Evolutionary conservation across 2,797 vertebrate genomes (phyloP).

Genomic region (Hoplostethus atlanticus): DNA sequence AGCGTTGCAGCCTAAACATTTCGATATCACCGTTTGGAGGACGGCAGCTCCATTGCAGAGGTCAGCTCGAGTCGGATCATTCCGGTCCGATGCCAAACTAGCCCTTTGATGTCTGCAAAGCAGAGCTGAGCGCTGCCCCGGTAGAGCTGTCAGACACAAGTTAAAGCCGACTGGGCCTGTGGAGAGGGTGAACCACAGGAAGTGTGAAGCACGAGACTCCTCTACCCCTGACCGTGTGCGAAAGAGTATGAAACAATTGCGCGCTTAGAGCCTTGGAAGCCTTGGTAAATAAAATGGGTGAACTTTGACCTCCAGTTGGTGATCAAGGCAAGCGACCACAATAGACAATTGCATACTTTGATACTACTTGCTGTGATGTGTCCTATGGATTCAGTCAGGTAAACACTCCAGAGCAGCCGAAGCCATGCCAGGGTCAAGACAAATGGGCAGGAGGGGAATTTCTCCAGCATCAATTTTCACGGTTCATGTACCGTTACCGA

Average conservation of each 20-base stretch:
- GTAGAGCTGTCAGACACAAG: constrained; percentile 3
- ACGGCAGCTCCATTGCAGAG: constrained; percentile 8
- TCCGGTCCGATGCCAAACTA: constrained; percentile 52
- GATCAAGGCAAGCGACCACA: too few relatives aligned
- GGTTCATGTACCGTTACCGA: neutral
- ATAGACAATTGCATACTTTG: too few relatives aligned
- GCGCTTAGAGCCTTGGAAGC: neutral
- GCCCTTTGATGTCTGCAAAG: constrained; percentile 55
- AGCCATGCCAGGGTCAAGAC: constrained; percentile 58
- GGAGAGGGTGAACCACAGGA: constrained; percentile 19
- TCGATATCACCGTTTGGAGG: constrained; percentile 19
- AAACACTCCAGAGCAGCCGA: constrained; percentile 62
- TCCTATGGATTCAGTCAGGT: constrained; percentile 41
- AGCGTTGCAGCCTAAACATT: neutral
- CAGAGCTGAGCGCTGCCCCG: constrained; percentile 7
- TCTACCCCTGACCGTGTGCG: neutral
- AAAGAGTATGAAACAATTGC: neutral
- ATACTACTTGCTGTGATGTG: too few relatives aligned
- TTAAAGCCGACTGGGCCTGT: neutral
- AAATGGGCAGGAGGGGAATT: constrained; percentile 12
- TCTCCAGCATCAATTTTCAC: constrained; percentile 4
- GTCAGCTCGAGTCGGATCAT: constrained; percentile 28
- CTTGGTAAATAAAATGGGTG: neutral
- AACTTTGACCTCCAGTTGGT: too few relatives aligned
- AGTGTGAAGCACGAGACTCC: constrained; percentile 27